Evolutionary conservation across 2,888 invertebrate genomes (phyloP).

Genomic region (Tyria jacobaeae): DNA sequence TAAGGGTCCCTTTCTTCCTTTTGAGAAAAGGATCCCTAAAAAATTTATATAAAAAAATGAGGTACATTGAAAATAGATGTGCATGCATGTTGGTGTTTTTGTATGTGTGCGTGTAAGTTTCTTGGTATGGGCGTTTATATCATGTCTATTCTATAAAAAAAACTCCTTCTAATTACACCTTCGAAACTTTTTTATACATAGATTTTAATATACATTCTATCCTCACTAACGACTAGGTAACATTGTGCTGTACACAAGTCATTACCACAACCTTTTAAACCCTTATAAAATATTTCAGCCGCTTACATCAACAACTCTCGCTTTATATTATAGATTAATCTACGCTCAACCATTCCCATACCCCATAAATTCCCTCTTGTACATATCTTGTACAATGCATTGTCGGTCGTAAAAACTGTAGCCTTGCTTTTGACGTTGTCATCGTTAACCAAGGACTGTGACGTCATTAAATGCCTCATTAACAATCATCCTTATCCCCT

Average conservation of each 20-base stretch:
- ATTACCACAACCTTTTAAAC: not conserved
- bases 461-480: conserved; percentile 67
- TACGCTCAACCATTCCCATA: conserved; percentile 33
- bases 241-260: not conserved
- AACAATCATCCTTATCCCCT: conserved; percentile 78
- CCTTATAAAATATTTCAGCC: not conserved
- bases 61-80: too few species aligned
- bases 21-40: too few species aligned
- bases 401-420: conserved; percentile 43
- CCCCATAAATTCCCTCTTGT: conserved; percentile 40
- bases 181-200: not conserved
- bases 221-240: not conserved
- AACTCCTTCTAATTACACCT: not conserved
- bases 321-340: conserved; percentile 24
- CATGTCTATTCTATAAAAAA: not conserved
- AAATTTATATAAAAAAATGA: too few species aligned
- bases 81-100: too few species aligned
- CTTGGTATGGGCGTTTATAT: not conserved
- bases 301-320: conserved; percentile 1
- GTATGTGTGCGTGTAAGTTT: too few species aligned
- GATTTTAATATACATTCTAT: not conserved
- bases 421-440: conserved; percentile 53
- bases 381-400: conserved; percentile 50
- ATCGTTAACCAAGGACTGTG: conserved; percentile 52
- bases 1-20: too few species aligned